phyloP scores from a whole-genome alignment of 1,140 invertebrate genomes.

The Lepidotrigona ventralis region DNA sequence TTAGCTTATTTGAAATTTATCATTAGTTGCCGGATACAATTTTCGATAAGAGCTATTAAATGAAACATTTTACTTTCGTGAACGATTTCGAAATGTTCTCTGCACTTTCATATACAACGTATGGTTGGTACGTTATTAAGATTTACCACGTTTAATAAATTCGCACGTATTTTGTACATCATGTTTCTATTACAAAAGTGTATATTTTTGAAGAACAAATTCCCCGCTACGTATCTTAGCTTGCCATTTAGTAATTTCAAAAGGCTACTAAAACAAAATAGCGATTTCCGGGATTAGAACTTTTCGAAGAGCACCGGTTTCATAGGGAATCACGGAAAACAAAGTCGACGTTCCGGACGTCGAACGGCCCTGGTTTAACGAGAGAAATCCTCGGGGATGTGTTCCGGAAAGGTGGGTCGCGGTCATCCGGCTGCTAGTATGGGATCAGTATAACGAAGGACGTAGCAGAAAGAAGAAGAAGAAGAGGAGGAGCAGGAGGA shows the following conservation, averaged over 20 bases:
- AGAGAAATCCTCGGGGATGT: background rate
- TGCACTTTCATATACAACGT: background rate
- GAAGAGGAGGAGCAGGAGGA: background rate
- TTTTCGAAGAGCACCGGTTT: background rate
- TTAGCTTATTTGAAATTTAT: background rate
- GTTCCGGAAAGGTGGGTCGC: background rate
- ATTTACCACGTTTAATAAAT: background rate
- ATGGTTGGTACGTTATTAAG: no score
- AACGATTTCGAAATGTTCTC: background rate
- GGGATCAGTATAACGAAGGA: conserved; percentile 20
- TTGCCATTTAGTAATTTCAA: background rate
- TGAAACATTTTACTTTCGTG: background rate
- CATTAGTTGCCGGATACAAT: background rate
- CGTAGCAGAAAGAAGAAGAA: background rate
- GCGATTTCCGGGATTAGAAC: background rate
- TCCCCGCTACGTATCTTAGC: background rate
- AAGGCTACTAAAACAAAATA: background rate
- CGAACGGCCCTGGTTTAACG: conserved; percentile 31
- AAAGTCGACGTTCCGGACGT: conserved; percentile 11
- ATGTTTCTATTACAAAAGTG: background rate
- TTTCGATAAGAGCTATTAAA: background rate
- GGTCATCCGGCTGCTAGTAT: conserved; percentile 15
- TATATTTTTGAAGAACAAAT: background rate
- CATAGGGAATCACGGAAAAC: background rate
- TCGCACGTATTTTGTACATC: background rate